These are phyloP conservation scores for Scaptomyza graminum DNA, from an alignment of 1,140 invertebrate species.

Conservation along the genomic window DNA sequence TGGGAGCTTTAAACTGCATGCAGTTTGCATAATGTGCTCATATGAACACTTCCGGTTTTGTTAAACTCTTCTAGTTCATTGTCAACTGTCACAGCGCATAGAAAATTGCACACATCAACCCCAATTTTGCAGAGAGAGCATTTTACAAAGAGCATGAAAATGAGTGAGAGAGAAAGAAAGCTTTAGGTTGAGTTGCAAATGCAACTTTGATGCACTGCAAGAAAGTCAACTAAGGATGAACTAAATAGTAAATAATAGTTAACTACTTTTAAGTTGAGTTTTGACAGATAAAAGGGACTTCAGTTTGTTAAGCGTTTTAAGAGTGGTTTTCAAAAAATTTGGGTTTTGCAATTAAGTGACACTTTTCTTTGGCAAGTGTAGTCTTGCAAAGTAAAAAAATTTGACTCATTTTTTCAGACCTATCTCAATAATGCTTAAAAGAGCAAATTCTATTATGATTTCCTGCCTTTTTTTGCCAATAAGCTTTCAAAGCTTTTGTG, in stretches of 20 bases:
- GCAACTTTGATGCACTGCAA: conserved; percentile 31
- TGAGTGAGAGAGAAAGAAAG: conserved; percentile 8
- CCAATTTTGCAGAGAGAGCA: conserved; percentile 7
- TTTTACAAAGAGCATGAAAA: not conserved
- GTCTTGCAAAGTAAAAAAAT: not conserved
- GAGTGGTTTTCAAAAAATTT: not conserved
- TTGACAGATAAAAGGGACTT: conserved; percentile 10
- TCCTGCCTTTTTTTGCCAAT: not conserved
- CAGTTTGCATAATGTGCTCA: conserved; percentile 64
- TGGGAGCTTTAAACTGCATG: conserved; percentile 27
- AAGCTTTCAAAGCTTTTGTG: conserved; percentile 6
- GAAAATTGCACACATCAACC: conserved; percentile 25
- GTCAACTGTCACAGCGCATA: conserved; percentile 66
- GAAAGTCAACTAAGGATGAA: not conserved
- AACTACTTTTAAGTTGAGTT: not conserved
- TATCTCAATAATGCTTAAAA: conserved; percentile 5
- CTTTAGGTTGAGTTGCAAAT: conserved; percentile 22
- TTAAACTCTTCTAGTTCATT: conserved; percentile 67
- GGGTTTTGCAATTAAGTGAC: not conserved
- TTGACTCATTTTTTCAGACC: not conserved
- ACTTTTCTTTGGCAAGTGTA: not conserved
- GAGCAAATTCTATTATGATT: too few species aligned
- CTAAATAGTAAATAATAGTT: conserved; percentile 1
- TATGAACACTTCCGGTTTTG: conserved; percentile 62
- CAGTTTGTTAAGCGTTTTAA: not conserved